A percentile compares a stretch with the other conserved stretches of the same genome.
Conservation (phyloP, 2,113 vertebrate genomes). For the Mormyrus lacerda region DNA sequence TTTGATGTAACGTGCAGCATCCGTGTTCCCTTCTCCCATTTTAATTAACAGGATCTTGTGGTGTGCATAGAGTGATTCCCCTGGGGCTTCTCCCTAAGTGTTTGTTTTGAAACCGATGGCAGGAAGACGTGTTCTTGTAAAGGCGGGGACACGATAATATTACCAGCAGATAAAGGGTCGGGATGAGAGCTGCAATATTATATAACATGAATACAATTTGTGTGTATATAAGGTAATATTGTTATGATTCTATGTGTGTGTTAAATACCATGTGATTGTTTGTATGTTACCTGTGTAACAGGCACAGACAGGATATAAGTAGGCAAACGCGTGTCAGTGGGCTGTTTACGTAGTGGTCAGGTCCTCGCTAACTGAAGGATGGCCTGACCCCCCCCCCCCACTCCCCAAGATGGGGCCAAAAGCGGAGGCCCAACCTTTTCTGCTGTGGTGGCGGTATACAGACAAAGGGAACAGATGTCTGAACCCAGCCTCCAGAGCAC, state of each 20-base stretch:
- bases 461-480: slow-evolving; percentile 21
- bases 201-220: background rate
- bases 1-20: background rate
- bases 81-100: background rate
- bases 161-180: background rate
- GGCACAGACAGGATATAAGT: background rate
- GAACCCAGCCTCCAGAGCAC: background rate
- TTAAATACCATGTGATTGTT: background rate
- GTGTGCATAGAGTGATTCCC: background rate
- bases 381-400: background rate
- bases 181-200: background rate
- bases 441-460: background rate
- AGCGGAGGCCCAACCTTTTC: background rate
- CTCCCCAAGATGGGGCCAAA: background rate
- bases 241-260: background rate
- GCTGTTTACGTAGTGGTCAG: background rate
- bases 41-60: slow-evolving; percentile 5
- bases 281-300: background rate
- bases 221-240: background rate
- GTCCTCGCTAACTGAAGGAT: background rate
- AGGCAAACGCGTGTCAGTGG: background rate
- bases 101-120: slow-evolving; percentile 9
- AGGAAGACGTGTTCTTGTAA: background rate
- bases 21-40: background rate
- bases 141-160: background rate